These are phyloP conservation scores for Anhinga anhinga DNA, from an alignment of 2,113 vertebrate species.

Conservation along the genomic window DNA sequence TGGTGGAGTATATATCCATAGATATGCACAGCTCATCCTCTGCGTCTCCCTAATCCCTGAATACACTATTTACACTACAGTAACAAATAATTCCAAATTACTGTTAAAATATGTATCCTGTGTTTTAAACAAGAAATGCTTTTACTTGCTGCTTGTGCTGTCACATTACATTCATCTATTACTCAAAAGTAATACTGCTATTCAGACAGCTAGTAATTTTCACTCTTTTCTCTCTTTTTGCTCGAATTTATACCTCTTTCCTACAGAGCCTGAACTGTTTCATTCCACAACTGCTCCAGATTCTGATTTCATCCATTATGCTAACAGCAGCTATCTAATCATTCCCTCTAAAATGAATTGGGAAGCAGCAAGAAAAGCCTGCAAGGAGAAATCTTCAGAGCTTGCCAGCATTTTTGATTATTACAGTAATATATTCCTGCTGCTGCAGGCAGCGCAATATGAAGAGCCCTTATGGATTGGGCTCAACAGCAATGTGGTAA, in stretches of 20 bases:
- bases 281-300: slow-evolving; percentile 56
- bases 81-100: neutral
- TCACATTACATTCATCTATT: neutral
- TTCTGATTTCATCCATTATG: slow-evolving; percentile 72
- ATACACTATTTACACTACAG: neutral
- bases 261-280: slow-evolving; percentile 78
- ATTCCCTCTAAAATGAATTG: slow-evolving; percentile 82
- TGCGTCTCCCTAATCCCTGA: neutral
- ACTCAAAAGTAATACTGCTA: neutral
- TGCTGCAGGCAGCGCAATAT: slow-evolving; percentile 66
- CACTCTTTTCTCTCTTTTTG: neutral
- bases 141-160: neutral
- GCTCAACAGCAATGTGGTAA: slow-evolving; percentile 90
- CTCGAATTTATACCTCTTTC: neutral
- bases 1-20: neutral
- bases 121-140: neutral
- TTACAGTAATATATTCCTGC: slow-evolving; percentile 73
- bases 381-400: slow-evolving; percentile 78
- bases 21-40: neutral
- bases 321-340: slow-evolving; percentile 83
- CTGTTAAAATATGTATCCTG: neutral
- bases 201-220: neutral
- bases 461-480: slow-evolving; percentile 85
- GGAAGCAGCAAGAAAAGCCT: slow-evolving; percentile 84
- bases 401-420: slow-evolving; percentile 84